These are phyloP conservation scores for Palloptera scutellata DNA, from an alignment of 2,888 invertebrate genomes.

Conservation along the genomic window DNA sequence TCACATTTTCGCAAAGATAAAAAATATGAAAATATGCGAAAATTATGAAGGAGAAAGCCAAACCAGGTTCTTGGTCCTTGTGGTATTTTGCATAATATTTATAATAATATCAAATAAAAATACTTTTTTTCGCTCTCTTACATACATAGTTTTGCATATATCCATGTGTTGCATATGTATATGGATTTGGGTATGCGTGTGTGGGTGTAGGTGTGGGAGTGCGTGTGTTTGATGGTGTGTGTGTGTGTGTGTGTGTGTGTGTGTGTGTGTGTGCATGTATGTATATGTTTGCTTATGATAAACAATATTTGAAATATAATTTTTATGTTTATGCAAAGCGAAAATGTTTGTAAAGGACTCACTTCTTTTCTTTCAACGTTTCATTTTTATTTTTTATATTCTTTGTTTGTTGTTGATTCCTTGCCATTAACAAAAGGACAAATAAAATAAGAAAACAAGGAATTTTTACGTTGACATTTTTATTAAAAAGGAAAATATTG, in stretches of 20 bases:
- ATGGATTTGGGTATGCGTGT: background rate
- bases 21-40: background rate
- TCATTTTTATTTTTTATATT: too few relatives aligned
- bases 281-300: conserved; percentile 24
- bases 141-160: background rate
- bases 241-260: conserved; percentile 1
- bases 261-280: background rate
- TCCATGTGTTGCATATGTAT: background rate
- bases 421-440: conserved; percentile 2
- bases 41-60: background rate
- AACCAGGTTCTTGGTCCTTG: conserved; percentile 21
- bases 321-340: conserved; percentile 27
- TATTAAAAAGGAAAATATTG: conserved; percentile 37
- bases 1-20: conserved; percentile 32
- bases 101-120: conserved; percentile 27
- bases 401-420: too few relatives aligned
- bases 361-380: too few relatives aligned
- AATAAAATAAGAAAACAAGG: conserved; percentile 31
- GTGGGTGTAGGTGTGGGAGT: background rate
- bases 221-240: too few relatives aligned
- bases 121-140: background rate
- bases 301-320: conserved; percentile 24
- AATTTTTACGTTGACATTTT: conserved; percentile 39
- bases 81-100: conserved; percentile 37
- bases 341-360: background rate